Evolutionary conservation across 2,888 invertebrate species (phyloP), one percentile per base, ranked within the genome.

Genomic region (Plagodis pulveraria): DNA sequence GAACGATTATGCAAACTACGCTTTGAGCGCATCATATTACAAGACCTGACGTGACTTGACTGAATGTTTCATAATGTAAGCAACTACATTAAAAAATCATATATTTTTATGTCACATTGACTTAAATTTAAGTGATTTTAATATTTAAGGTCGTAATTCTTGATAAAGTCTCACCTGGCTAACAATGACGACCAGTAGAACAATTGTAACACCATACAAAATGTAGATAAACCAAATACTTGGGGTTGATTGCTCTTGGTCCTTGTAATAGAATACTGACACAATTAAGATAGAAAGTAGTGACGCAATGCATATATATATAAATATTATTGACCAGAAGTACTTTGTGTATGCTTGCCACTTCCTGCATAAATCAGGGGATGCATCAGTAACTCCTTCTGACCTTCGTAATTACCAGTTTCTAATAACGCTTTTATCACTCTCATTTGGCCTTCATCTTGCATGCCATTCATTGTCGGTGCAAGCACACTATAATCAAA

Each of bases 291-390:
- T 32, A 8, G 58, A 44, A 2, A 58, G 44, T 1, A 52, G 48
- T 2, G 33, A 10, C 0, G 36, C 49, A 41, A 53, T 53, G 0
- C 44, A 35, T 10, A 12, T 11, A 9, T 58, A 49, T 0, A 58
- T 22, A 9, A 53, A 49, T 8, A 58, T 34, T 38, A 58, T 34
- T 7, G 44, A 6, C 5, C 41, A 48, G n/a, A 53, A 58, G 43
- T 48, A 58, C 6, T 22, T 40, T 5, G 43, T 32, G 2, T 49
- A 74, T 40, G 86, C 86, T 47, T 82, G 84, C 93, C 93, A 94
- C 76, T 94, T 94, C 1, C 93, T 71, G 65, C 82, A 85, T 0
- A 94, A 74, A 93, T 76, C 33, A 93, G 69, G 0, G 93, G 94
- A 73, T 94, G 94, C 0, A 92, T 80, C 0, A 94, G 78, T 5